phyloP scores from a whole-genome alignment of 2,888 invertebrate species.

The Caenorhabditis sp. region DNA sequence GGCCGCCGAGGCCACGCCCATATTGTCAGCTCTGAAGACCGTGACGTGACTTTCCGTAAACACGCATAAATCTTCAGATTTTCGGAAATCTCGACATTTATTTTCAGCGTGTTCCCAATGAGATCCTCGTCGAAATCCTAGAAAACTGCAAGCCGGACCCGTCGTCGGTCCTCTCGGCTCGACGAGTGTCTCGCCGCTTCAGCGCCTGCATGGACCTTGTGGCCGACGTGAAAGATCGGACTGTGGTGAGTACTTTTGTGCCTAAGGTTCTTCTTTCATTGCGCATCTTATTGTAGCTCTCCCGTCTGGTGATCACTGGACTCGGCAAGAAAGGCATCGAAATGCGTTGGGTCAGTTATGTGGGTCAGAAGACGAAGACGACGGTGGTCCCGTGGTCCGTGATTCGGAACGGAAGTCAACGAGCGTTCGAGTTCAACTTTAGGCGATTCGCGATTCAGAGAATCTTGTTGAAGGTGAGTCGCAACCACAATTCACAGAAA shows the following conservation, averaged over 20 bases:
- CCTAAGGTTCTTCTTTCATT: too few relatives aligned
- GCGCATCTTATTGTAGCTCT: too few relatives aligned
- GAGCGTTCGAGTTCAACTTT: conserved; percentile 53
- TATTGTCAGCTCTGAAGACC: too few relatives aligned
- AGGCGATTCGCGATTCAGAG: conserved; percentile 56
- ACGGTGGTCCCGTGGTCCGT: conserved; percentile 42
- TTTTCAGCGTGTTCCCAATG: conserved; percentile 63
- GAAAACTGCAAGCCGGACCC: conserved; percentile 35
- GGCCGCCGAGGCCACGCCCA: too few relatives aligned
- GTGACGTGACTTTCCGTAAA: too few relatives aligned
- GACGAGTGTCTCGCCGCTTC: conserved; percentile 55
- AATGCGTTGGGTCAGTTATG: conserved; percentile 60
- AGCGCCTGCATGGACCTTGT: conserved; percentile 47
- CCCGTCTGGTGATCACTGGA: conserved; percentile 58
- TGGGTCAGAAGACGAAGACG: conserved; percentile 44
- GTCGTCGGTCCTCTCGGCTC: conserved; percentile 19
- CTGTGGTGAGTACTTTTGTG: conserved; percentile 17
- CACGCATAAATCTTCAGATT: neutral
- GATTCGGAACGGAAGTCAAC: neutral
- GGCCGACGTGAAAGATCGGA: conserved; percentile 21
- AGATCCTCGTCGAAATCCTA: conserved; percentile 57
- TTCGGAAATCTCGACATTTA: neutral
- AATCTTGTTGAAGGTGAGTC: conserved; percentile 53
- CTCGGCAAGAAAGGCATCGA: conserved; percentile 53
- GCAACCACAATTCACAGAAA: neutral